phyloP scores from a whole-genome alignment of 2,113 vertebrate genomes.

The Oenanthe oenanthe region DNA sequence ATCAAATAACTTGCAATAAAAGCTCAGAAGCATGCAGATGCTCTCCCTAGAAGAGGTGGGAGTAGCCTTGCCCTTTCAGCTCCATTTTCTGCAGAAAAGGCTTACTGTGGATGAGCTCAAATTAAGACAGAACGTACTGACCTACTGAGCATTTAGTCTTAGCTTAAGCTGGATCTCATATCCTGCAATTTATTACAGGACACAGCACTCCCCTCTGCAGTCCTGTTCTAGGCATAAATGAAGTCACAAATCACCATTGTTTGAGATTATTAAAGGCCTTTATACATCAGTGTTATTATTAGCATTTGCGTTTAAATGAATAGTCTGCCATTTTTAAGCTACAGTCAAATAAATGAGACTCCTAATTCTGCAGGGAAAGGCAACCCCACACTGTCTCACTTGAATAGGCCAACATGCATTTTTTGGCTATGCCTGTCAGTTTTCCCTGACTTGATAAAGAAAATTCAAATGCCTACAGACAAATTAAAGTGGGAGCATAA shows the following conservation, averaged over 20 bases:
- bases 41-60: not conserved
- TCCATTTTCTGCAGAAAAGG: not conserved
- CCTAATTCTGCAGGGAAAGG: slow-evolving; percentile 23
- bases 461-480: slow-evolving; percentile 46
- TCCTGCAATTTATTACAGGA: slow-evolving; percentile 16
- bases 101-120: not conserved
- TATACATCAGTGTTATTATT: slow-evolving; percentile 41
- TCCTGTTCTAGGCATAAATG: slow-evolving; percentile 19
- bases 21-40: not conserved
- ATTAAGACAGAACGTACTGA: not conserved
- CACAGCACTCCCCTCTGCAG: not conserved
- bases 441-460: not conserved
- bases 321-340: slow-evolving; percentile 33
- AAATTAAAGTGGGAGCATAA: slow-evolving; percentile 50
- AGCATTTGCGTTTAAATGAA: slow-evolving; percentile 14
- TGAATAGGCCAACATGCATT: slow-evolving; percentile 16
- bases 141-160: not conserved
- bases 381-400: slow-evolving; percentile 32
- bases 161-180: not conserved
- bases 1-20: not conserved
- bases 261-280: slow-evolving; percentile 42
- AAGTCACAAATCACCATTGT: slow-evolving; percentile 36
- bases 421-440: slow-evolving; percentile 9
- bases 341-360: slow-evolving; percentile 17
- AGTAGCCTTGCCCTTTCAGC: slow-evolving; percentile 9